Evolutionary conservation across 2,113 vertebrate genomes (phyloP).

Genomic region (Hypocryptadius cinnamomeus): DNA sequence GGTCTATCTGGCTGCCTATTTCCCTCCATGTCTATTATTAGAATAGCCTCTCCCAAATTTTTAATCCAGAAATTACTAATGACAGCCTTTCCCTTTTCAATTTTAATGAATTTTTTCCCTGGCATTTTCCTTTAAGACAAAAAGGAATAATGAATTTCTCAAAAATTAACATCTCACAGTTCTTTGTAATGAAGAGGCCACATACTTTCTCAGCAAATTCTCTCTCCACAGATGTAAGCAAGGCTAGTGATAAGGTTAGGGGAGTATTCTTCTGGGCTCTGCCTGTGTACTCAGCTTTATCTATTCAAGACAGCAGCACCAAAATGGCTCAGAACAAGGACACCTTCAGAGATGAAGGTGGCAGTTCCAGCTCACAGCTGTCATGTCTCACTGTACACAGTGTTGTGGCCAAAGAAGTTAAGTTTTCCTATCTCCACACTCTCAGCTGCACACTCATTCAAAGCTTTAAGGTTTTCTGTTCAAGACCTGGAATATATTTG

Average conservation of each 20-base stretch:
- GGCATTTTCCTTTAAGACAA: not conserved
- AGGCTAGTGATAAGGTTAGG: not conserved
- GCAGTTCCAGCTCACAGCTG: not conserved
- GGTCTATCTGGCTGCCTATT: not conserved
- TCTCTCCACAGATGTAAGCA: not conserved
- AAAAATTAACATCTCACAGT: not conserved
- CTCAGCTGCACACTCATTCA: not conserved
- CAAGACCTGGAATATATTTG: not conserved
- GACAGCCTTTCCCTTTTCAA: not conserved
- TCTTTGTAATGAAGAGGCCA: not conserved
- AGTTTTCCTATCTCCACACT: not conserved
- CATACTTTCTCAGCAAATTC: not conserved
- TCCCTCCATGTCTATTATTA: not conserved
- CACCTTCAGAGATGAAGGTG: not conserved
- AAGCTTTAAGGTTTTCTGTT: not conserved
- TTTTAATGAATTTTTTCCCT: not conserved
- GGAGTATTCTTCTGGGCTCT: not conserved
- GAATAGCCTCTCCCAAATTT: not conserved
- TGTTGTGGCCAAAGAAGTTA: not conserved
- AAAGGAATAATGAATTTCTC: not conserved
- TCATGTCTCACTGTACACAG: not conserved
- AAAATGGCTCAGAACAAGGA: not conserved
- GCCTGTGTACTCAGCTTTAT: not conserved
- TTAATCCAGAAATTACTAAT: not conserved
- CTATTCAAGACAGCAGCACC: not conserved